Conservation (phyloP, 1,140 invertebrate genomes). For the Zaprionus inermis region DNA sequence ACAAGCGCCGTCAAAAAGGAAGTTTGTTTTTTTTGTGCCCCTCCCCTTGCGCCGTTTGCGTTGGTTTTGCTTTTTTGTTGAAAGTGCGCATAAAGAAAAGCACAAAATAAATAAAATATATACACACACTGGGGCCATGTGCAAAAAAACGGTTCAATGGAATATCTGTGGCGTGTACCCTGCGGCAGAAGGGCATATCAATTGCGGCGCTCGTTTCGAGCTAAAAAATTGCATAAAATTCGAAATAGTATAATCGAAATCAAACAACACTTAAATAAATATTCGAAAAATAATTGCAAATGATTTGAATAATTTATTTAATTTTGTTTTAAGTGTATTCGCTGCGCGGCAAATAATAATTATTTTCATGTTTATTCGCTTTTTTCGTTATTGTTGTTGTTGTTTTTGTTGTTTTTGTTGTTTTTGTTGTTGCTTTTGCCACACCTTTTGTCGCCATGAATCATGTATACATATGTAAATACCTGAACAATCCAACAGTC, state of each 20-base stretch:
- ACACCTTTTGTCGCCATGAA: slow-evolving; percentile 72
- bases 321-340: slow-evolving; percentile 23
- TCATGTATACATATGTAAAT: slow-evolving; percentile 70
- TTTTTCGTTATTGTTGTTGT: slow-evolving; percentile 35
- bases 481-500: slow-evolving; percentile 25
- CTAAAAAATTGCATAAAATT: background rate
- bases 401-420: slow-evolving; percentile 41
- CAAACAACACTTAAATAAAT: background rate
- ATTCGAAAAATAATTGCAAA: background rate
- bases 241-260: background rate
- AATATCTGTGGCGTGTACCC: slow-evolving; percentile 8
- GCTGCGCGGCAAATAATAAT: slow-evolving; percentile 1
- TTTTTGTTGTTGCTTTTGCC: slow-evolving; percentile 38
- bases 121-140: slow-evolving; percentile 41
- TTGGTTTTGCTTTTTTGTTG: slow-evolving; percentile 25
- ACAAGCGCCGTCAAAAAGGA: slow-evolving; percentile 81
- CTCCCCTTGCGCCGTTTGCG: background rate
- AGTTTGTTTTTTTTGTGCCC: slow-evolving; percentile 51
- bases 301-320: background rate
- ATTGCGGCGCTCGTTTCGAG: background rate
- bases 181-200: slow-evolving; percentile 4
- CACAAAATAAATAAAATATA: slow-evolving; percentile 50
- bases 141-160: slow-evolving; percentile 37
- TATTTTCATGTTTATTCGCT: slow-evolving; percentile 37
- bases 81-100: slow-evolving; percentile 53